A percentile compares a stretch with the other conserved stretches of the same genome.
phyloP scores from a whole-genome alignment of 2,888 invertebrate genomes.

The Mesorhabditis spiculigera region DNA sequence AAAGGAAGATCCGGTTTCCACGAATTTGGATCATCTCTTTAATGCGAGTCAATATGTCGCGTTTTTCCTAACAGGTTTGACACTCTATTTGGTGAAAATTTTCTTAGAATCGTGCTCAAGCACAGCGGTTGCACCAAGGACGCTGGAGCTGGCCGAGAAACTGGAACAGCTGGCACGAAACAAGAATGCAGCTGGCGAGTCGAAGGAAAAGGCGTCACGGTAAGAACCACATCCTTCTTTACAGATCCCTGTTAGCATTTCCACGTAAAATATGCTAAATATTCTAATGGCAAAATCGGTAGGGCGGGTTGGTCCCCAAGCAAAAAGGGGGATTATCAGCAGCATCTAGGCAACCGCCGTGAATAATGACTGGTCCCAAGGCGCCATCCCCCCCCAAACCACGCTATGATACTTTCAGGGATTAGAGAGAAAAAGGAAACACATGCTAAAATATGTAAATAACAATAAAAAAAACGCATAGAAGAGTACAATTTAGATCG shows the following conservation, averaged over 20 bases:
- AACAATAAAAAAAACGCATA: not conserved
- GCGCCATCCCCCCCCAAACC: too few relatives aligned
- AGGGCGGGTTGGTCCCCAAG: too few relatives aligned
- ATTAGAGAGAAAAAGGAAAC: slow-evolving; percentile 8
- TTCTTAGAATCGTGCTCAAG: not conserved
- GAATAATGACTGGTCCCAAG: too few relatives aligned
- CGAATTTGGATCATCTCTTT: slow-evolving; percentile 24
- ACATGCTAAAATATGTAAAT: not conserved
- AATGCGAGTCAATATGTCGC: slow-evolving; percentile 19
- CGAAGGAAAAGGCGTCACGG: slow-evolving; percentile 8
- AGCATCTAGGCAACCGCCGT: too few relatives aligned
- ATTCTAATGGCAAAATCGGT: not conserved
- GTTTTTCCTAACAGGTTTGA: slow-evolving; percentile 22
- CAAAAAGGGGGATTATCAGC: too few relatives aligned
- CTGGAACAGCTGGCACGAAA: slow-evolving; percentile 9
- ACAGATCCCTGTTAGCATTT: not conserved
- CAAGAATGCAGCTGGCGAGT: slow-evolving; percentile 7
- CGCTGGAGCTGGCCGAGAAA: slow-evolving; percentile 9
- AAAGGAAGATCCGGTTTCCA: slow-evolving; percentile 8
- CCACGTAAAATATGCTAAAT: not conserved
- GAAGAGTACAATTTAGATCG: slow-evolving; percentile 26
- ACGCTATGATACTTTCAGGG: too few relatives aligned
- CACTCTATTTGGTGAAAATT: slow-evolving; percentile 17
- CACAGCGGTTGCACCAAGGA: not conserved
- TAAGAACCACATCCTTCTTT: too few relatives aligned